phyloP scores from a whole-genome alignment of 2,797 vertebrate genomes.

The Nyctalus aviator region DNA sequence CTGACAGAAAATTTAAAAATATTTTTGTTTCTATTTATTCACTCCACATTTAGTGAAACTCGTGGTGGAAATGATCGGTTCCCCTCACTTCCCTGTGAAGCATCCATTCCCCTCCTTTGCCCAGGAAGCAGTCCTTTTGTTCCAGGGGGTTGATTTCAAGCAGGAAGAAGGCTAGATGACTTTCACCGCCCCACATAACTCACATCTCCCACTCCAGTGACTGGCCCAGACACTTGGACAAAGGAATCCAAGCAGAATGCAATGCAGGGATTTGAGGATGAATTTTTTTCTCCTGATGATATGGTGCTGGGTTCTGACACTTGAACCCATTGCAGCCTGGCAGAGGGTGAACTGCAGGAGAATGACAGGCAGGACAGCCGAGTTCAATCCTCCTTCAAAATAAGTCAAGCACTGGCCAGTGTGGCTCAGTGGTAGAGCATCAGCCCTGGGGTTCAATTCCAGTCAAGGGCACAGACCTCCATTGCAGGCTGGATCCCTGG shows the following conservation, averaged over 20 bases:
- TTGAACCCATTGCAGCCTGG: rapidly evolving
- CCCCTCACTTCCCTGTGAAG: not conserved
- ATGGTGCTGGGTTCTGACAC: not conserved
- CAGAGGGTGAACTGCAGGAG: not conserved
- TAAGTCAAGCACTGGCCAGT: not conserved
- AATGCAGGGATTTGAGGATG: not conserved
- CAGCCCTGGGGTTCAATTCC: no score
- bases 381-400: no score
- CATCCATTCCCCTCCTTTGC: not conserved
- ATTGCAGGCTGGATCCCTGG: no score
- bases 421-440: no score
- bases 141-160: not conserved
- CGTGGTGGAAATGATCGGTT: not conserved
- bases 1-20: not conserved
- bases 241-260: not conserved
- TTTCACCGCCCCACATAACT: not conserved
- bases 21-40: not conserved
- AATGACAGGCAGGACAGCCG: not conserved
- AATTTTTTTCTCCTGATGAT: rapidly evolving
- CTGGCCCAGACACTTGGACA: no score
- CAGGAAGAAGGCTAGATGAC: not conserved
- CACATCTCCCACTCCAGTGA: no score
- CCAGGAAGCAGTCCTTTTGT: not conserved
- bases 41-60: not conserved
- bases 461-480: no score